These are phyloP conservation scores for Agriopis leucophaearia DNA, from an alignment of 2,888 invertebrate species.

Conservation along the genomic window DNA sequence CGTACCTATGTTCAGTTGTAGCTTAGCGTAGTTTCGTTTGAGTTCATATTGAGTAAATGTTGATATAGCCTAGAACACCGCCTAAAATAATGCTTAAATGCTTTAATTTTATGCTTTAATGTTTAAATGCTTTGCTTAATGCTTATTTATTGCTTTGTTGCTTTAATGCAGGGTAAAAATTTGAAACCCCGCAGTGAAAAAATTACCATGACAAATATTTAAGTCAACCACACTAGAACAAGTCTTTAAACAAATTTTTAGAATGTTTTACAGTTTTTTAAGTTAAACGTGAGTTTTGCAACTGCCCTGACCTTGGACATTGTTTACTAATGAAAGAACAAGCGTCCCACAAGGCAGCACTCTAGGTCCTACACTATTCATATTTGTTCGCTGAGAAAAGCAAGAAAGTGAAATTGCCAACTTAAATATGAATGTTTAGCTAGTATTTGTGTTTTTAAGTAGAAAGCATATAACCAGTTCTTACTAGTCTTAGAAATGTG, in stretches of 20 bases:
- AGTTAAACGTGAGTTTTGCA: background rate
- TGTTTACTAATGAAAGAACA: constrained; percentile 13
- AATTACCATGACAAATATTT: background rate
- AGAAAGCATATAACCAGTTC: constrained; percentile 23
- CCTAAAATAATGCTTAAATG: no score
- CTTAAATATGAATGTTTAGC: constrained; percentile 14
- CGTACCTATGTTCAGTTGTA: no score
- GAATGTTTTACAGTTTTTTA: background rate
- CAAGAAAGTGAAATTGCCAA: constrained; percentile 24
- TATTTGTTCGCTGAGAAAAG: constrained; percentile 9
- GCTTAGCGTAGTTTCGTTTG: background rate
- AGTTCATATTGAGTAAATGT: background rate
- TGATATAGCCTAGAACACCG: background rate
- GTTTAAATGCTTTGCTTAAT: no score
- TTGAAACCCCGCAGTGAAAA: background rate
- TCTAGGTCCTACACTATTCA: constrained; percentile 14
- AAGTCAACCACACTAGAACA: background rate
- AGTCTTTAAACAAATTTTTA: background rate
- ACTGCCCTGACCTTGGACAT: constrained; percentile 9
- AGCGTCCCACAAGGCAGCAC: constrained; percentile 14
- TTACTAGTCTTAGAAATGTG: background rate
- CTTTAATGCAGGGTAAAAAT: background rate
- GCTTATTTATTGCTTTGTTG: no score
- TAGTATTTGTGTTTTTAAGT: constrained; percentile 19
- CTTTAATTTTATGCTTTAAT: no score